Evolutionary conservation across 2,797 vertebrate species (phyloP).

Genomic region (Lepilemur ruficaudatus): DNA sequence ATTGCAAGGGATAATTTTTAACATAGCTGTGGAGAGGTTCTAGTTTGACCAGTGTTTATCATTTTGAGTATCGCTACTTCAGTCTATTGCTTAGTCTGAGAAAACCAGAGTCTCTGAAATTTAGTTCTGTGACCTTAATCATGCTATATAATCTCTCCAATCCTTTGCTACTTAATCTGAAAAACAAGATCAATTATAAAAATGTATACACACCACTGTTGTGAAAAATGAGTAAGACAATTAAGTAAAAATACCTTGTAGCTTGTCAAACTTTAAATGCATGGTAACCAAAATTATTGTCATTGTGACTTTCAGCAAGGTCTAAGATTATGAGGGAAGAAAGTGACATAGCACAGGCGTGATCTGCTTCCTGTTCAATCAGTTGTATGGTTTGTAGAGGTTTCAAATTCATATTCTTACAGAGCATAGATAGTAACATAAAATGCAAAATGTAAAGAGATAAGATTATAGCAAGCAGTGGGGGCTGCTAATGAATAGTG

Average conservation of each 20-base stretch:
- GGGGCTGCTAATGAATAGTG: neutral
- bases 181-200: neutral
- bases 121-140: neutral
- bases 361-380: neutral
- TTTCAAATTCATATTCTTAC: neutral
- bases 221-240: neutral
- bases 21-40: neutral
- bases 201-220: neutral
- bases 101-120: neutral
- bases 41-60: neutral
- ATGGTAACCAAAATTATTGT: neutral
- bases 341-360: neutral
- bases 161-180: neutral
- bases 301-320: neutral
- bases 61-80: neutral
- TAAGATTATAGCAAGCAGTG: neutral
- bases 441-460: neutral
- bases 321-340: neutral
- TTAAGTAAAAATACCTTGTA: neutral
- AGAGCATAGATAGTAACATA: neutral
- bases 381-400: neutral
- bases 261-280: neutral
- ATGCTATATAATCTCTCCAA: neutral
- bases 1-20: neutral
- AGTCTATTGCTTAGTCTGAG: neutral